These are phyloP conservation scores for Tachysurus fulvidraco DNA, from an alignment of 2,113 vertebrate genomes.

Conservation along the genomic window DNA sequence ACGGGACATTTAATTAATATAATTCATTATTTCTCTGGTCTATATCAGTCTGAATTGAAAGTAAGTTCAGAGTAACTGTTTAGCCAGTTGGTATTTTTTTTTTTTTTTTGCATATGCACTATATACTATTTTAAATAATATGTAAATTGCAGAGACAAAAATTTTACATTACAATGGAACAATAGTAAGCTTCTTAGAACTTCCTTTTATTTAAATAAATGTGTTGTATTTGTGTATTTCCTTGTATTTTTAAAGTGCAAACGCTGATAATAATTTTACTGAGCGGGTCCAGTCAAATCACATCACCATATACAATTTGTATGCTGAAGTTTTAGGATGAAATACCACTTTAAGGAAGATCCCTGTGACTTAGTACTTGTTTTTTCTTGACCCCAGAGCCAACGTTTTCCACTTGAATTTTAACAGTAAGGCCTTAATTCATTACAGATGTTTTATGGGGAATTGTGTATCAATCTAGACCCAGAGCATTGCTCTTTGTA, in stretches of 20 bases:
- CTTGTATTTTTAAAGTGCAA: not conserved
- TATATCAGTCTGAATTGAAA: not conserved
- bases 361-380: slow-evolving; percentile 31
- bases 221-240: not conserved
- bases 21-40: not conserved
- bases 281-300: not conserved
- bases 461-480: slow-evolving; percentile 49
- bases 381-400: slow-evolving; percentile 45
- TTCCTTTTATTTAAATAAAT: not conserved
- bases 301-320: not conserved
- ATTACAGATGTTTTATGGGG: slow-evolving; percentile 58
- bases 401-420: slow-evolving; percentile 59
- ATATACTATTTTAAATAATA: not conserved
- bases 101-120: not conserved
- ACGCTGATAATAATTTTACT: slow-evolving; percentile 7
- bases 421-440: slow-evolving; percentile 54
- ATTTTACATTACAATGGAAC: not conserved
- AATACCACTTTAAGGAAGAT: slow-evolving; percentile 40
- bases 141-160: not conserved
- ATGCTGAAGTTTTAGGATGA: slow-evolving; percentile 5
- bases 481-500: slow-evolving; percentile 35
- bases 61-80: not conserved
- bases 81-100: not conserved
- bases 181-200: not conserved
- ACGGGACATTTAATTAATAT: not conserved